Base-by-base conservation (phyloP, 2,113 vertebrate species). In the Lepus europaeus region DNA sequence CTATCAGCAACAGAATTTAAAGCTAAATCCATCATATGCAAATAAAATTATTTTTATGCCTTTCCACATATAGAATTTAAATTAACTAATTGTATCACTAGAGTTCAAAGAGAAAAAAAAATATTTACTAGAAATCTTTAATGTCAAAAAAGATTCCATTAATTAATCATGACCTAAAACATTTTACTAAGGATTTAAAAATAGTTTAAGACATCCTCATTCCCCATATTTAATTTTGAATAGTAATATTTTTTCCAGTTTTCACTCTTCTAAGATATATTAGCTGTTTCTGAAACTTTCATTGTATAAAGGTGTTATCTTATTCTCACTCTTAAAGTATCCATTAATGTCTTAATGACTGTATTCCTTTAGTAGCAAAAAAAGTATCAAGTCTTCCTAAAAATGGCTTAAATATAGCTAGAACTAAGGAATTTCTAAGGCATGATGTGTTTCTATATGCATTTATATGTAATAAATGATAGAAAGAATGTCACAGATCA, bases 281-380 rank as follows among this genome's bases (percentile, higher is more conserved):
- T 95, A 10, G 93, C 74, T 74, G 69, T 49, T 96, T 96, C 86
- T 94, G 70, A 96, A 86, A 69, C 85, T 92, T 92, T 49, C 59
- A 84, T 86, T 91, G 0, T 69, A 1, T 70, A 22, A 29, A 20
- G 64, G 70, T 39, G 89, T 92, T 92, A 16, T 95, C 86, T 49
- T 66, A 14, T 31, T 93, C 64, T 95, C 33, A 59, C 25, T 87
- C 83, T 95, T 78, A 64, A 87, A 82, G 86, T 94, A 17, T 39
- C 59, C 27, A 8, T 45, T 92, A 83, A 63, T 87, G 31, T 31
- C 91, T 89, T 93, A 49, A 61, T 89, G 33, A 45, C 87, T 77
- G 68, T 82, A 84, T 70, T 81, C 74, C 27, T 29, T 93, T 91
- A 76, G 82, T 39, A 96, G 59, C 51, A 68, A 27, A 68, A 84